A percentile compares a stretch with the other conserved stretches of the same genome.
phyloP scores from a whole-genome alignment of 2,888 invertebrate genomes.

The Eutolmus rufibarbis region DNA sequence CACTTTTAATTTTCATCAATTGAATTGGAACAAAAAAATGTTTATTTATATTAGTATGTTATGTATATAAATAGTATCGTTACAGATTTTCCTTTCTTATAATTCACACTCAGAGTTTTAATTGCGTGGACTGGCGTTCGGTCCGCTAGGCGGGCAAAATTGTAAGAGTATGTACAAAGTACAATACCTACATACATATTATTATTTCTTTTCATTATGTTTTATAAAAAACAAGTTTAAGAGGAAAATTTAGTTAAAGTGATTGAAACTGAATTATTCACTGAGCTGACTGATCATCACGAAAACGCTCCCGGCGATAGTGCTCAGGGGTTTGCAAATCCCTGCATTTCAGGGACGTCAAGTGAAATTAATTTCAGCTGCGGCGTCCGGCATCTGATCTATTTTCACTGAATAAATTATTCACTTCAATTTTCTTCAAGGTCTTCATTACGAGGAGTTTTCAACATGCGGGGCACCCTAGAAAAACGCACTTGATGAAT shows the following conservation, averaged over 20 bases:
- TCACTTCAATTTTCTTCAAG: constrained; percentile 6
- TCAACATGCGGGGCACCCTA: background rate
- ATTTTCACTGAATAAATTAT: background rate
- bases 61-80: too few species aligned
- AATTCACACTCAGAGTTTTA: too few species aligned
- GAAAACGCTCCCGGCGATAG: background rate
- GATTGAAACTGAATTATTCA: background rate
- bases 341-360: background rate
- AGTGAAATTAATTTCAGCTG: background rate
- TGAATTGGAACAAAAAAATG: too few species aligned
- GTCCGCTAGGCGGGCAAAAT: too few species aligned
- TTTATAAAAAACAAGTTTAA: background rate
- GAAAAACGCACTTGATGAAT: background rate
- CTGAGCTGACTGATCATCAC: background rate
- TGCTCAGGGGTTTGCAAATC: background rate
- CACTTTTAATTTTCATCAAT: too few species aligned
- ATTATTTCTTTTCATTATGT: too few species aligned
- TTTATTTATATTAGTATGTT: too few species aligned
- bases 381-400: background rate
- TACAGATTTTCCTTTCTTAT: too few species aligned
- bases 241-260: background rate
- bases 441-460: background rate
- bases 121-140: too few species aligned
- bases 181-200: background rate
- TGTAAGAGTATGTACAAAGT: too few species aligned